Evolutionary conservation across 2,888 invertebrate genomes (phyloP), one percentile per base, ranked within the genome.

Genomic region (Phymatocera aterrima): DNA sequence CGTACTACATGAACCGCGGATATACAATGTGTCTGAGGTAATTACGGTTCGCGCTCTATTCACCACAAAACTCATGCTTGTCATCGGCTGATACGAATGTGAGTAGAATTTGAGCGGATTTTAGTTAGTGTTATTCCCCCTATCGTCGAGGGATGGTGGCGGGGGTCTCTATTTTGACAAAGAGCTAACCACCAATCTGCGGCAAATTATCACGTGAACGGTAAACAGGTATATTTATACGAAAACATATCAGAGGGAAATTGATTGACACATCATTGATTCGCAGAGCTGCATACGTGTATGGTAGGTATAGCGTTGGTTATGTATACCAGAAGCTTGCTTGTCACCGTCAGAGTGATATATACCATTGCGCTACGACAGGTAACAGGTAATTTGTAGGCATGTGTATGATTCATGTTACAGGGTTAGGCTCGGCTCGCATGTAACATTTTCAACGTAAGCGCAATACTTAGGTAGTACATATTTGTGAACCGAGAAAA

Each of bases 91-190:
- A 21, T 57, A 5, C 0, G 28, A 57, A 57, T 28, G 28, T 15
- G 28, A 37, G 6, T 18, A 37, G 64, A 64, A 37, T n/a, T 37
- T 10, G 34, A n/a, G n/a, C 8, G 5, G n/a, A 64, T 37, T 64
- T 43, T 68, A 8, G 28, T 3, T 8, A 15, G 28, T 46, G 15
- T 28, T 15, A 15, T n/a, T 46, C 46, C 24, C 68, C 43, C 12
- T 46, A 40, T 43, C 37, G 21, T 61, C 3, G 5, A 68, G n/a
- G n/a, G n/a, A n/a, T n/a, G n/a, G n/a, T n/a, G n/a, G n/a, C 24
- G 10, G 10, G 68, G 43, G 68, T 12, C n/a, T 21, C 46, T 68
- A 46, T 28, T 68, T 68, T 68, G 68, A 68, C 68, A 68, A 43
- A 68, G 46, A 43, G 43, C 46, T 40, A 46, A 68, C 43, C 68